These are phyloP conservation scores for Pogona vitticeps DNA, from an alignment of 2,113 vertebrate species.

Conservation along the genomic window DNA sequence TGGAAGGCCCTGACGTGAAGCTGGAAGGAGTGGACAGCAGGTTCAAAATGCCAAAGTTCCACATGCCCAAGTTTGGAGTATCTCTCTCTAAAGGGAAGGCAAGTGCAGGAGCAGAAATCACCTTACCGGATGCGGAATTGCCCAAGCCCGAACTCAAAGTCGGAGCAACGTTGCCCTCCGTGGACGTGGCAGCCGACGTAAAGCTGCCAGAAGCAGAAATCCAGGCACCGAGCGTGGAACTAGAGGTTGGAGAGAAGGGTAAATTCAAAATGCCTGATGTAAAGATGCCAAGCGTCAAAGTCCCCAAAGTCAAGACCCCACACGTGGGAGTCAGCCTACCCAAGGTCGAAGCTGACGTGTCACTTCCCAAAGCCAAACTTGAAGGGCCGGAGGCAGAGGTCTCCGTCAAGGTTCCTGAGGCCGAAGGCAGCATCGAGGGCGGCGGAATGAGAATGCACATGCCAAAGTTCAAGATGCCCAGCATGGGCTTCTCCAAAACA, in stretches of 20 bases:
- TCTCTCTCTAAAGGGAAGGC: constrained; percentile 16
- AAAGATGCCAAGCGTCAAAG: not conserved
- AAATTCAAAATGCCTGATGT: rapidly evolving
- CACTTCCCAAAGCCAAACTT: not conserved
- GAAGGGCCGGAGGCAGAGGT: not conserved
- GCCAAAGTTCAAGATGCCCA: constrained; percentile 15
- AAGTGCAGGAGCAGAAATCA: rapidly evolving
- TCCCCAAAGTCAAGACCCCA: not conserved
- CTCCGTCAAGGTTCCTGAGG: too few relatives aligned
- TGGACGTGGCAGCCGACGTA: rapidly evolving
- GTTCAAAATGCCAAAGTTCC: constrained; percentile 56
- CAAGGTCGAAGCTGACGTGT: not conserved
- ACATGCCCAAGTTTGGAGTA: constrained; percentile 45
- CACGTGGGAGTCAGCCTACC: not conserved
- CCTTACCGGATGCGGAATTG: not conserved
- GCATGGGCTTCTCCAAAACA: constrained; percentile 3
- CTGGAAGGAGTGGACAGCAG: constrained; percentile 13
- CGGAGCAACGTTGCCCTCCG: rapidly evolving
- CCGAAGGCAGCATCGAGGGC: not conserved
- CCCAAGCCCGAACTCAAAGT: rapidly evolving
- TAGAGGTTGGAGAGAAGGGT: rapidly evolving
- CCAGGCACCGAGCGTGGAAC: rapidly evolving
- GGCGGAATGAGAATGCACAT: not conserved
- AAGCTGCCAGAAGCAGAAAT: rapidly evolving
- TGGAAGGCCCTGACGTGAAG: not conserved